A percentile compares a stretch with the other conserved stretches of the same genome.
Evolutionary conservation across 2,113 vertebrate genomes (phyloP).

Genomic region (Rafetus swinhoei): DNA sequence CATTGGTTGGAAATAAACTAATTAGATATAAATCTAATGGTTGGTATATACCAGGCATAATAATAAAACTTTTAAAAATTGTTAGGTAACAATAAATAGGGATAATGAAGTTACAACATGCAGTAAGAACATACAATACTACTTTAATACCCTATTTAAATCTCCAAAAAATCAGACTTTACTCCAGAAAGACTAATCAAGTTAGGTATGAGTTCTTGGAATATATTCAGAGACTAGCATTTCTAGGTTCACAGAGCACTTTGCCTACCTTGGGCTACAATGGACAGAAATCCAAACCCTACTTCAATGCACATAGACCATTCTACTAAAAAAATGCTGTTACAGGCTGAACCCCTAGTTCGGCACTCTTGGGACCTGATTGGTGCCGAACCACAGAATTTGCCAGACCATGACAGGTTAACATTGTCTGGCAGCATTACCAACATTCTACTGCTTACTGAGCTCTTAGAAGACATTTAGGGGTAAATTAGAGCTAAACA

Average conservation of each 20-base stretch:
- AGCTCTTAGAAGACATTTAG: no score
- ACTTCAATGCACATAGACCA: neutral
- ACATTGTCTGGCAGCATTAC: no score
- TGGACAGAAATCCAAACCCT: neutral
- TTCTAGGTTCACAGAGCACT: constrained; percentile 2
- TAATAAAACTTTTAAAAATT: neutral
- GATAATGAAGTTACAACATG: neutral
- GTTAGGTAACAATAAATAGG: neutral
- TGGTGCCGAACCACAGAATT: no score
- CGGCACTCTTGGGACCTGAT: no score
- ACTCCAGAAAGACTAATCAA: constrained; percentile 7
- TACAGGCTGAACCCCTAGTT: no score
- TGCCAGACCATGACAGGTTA: no score
- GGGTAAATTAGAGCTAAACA: no score
- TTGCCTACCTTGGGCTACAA: neutral
- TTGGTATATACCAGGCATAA: neutral
- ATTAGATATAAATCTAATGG: neutral
- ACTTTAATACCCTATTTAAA: neutral
- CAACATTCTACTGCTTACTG: no score
- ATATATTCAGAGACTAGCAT: neutral
- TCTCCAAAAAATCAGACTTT: neutral
- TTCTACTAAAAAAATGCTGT: neutral
- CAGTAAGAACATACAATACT: fast-evolving
- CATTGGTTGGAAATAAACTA: neutral
- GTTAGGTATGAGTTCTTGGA: neutral